phyloP scores from a whole-genome alignment of 2,113 vertebrate genomes.

The Oenanthe melanoleuca region DNA sequence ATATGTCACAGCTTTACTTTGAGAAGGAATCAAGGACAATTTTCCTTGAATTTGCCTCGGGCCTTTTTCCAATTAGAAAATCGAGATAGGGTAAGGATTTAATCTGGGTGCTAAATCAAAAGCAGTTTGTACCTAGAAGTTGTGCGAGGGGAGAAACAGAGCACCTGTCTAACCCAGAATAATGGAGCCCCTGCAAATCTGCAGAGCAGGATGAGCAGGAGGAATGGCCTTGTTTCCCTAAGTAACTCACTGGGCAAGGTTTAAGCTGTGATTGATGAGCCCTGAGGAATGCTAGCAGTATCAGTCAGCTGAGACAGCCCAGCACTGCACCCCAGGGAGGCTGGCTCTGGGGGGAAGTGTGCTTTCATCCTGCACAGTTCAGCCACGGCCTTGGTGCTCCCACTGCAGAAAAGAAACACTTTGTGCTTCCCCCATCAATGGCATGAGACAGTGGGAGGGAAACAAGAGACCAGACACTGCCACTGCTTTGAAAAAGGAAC shows the following conservation, averaged over 20 bases:
- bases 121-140: neutral
- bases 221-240: constrained; percentile 15
- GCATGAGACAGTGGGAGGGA: neutral
- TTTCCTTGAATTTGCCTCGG: neutral
- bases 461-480: neutral
- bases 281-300: neutral
- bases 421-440: neutral
- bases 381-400: neutral
- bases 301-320: neutral
- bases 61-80: neutral
- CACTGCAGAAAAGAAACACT: neutral
- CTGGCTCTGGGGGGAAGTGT: neutral
- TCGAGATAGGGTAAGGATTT: neutral
- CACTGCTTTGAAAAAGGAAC: neutral
- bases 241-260: neutral
- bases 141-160: neutral
- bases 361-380: neutral
- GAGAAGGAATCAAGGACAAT: neutral
- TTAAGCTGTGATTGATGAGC: constrained; percentile 31
- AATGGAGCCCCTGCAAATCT: neutral
- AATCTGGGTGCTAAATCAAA: neutral
- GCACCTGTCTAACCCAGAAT: neutral
- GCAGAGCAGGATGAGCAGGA: neutral
- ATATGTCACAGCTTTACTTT: neutral
- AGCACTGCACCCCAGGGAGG: neutral